These are phyloP conservation scores for Pristiophorus japonicus DNA, from an alignment of 2,113 vertebrate genomes.

Conservation along the genomic window DNA sequence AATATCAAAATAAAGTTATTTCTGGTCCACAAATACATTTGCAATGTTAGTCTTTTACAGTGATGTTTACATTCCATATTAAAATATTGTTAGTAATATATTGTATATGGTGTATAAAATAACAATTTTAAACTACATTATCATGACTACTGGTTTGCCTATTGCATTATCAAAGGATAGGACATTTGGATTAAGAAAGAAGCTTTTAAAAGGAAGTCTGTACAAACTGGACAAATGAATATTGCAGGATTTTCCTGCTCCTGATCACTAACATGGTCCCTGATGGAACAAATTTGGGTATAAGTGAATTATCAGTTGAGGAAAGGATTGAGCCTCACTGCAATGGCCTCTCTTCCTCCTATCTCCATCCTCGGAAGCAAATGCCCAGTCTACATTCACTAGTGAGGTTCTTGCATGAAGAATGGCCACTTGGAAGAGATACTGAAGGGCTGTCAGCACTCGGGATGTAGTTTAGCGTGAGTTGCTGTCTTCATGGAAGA, in stretches of 20 bases:
- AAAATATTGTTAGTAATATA: not conserved
- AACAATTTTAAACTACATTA: not conserved
- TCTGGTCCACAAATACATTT: constrained; percentile 40
- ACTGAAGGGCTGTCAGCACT: not conserved
- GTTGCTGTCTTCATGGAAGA: not conserved
- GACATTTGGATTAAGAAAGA: not conserved
- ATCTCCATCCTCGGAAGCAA: too few species aligned
- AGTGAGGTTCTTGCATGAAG: not conserved
- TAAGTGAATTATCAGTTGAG: not conserved
- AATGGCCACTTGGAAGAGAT: not conserved
- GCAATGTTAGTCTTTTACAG: not conserved
- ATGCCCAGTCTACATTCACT: not conserved
- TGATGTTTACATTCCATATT: not conserved
- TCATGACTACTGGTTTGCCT: not conserved
- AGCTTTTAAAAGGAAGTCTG: not conserved
- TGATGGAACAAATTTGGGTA: not conserved
- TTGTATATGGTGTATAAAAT: not conserved
- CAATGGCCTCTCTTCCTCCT: not conserved
- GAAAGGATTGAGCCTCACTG: not conserved
- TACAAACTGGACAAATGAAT: not conserved
- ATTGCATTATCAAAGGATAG: not conserved
- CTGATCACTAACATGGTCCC: not conserved
- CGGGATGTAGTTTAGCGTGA: not conserved
- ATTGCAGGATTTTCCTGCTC: not conserved
- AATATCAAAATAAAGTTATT: constrained; percentile 54